phyloP scores from a whole-genome alignment of 1,140 invertebrate species.

The Subanguina moxae region DNA sequence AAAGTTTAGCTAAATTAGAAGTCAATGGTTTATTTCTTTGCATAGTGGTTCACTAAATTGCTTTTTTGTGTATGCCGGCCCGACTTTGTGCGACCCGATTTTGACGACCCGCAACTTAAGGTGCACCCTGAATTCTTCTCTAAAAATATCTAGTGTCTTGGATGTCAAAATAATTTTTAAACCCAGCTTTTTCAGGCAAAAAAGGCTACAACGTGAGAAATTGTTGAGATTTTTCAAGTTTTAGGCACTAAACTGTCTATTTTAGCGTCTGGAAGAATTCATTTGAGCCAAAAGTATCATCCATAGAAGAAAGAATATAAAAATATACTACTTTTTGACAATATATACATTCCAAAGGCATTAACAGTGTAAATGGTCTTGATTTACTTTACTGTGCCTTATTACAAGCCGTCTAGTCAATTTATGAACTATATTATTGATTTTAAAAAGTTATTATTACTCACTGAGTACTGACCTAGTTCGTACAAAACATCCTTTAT shows the following conservation, averaged over 20 bases:
- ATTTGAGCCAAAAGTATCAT: slow-evolving; percentile 4
- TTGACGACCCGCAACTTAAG: too few relatives aligned
- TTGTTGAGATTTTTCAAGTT: not conserved
- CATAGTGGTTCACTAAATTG: too few relatives aligned
- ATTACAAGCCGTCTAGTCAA: not conserved
- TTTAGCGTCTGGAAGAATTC: slow-evolving; percentile 12
- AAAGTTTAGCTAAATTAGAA: too few relatives aligned
- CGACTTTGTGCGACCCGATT: too few relatives aligned
- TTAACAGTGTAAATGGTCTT: not conserved
- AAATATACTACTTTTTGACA: not conserved
- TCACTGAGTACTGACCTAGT: too few relatives aligned
- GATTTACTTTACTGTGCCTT: not conserved
- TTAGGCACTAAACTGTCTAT: too few relatives aligned
- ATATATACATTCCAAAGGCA: not conserved
- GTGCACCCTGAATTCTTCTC: too few relatives aligned
- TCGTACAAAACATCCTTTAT: too few relatives aligned
- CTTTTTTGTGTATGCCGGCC: too few relatives aligned
- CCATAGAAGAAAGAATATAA: not conserved
- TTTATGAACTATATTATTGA: not conserved
- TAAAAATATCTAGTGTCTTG: too few relatives aligned
- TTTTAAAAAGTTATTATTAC: too few relatives aligned
- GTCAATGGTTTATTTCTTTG: too few relatives aligned
- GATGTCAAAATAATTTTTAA: slow-evolving; percentile 1
- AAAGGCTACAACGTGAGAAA: slow-evolving; percentile 10
- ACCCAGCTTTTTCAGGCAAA: slow-evolving; percentile 9